phyloP scores from a whole-genome alignment of 2,888 invertebrate species.

The Lepetodrilus schrolli region DNA sequence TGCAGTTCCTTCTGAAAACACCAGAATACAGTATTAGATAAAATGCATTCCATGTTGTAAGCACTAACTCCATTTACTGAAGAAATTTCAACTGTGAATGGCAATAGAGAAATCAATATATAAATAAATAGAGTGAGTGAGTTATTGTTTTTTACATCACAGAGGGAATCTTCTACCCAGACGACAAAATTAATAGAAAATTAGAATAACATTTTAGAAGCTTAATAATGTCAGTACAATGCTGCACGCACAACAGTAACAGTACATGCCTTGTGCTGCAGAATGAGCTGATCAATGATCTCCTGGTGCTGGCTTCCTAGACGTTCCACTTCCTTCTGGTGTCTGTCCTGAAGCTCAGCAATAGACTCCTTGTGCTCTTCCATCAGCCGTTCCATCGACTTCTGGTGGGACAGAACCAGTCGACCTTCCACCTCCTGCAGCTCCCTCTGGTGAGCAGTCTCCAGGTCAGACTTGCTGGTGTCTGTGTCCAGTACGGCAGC shows the following conservation, averaged over 20 bases:
- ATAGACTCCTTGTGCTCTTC: slow-evolving; percentile 7
- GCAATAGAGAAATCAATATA: too few relatives aligned
- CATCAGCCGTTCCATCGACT: slow-evolving; percentile 32
- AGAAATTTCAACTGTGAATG: too few relatives aligned
- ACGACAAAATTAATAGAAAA: too few relatives aligned
- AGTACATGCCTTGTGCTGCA: not conserved
- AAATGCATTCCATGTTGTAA: too few relatives aligned
- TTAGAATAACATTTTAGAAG: too few relatives aligned
- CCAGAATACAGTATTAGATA: too few relatives aligned
- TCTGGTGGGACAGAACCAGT: slow-evolving; percentile 41
- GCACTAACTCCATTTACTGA: too few relatives aligned
- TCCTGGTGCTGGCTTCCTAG: not conserved
- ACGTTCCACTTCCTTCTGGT: not conserved
- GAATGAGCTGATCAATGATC: not conserved
- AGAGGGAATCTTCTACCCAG: too few relatives aligned
- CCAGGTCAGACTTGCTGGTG: slow-evolving; percentile 49
- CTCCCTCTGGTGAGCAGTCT: slow-evolving; percentile 57
- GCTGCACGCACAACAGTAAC: too few relatives aligned
- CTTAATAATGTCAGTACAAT: too few relatives aligned
- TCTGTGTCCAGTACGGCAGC: slow-evolving; percentile 45
- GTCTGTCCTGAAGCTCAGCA: not conserved
- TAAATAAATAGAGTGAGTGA: too few relatives aligned
- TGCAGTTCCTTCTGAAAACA: not conserved
- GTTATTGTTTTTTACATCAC: too few relatives aligned
- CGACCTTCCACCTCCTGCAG: slow-evolving; percentile 51